phyloP scores from a whole-genome alignment of 2,113 vertebrate genomes.

The Prietella phreatophila region DNA sequence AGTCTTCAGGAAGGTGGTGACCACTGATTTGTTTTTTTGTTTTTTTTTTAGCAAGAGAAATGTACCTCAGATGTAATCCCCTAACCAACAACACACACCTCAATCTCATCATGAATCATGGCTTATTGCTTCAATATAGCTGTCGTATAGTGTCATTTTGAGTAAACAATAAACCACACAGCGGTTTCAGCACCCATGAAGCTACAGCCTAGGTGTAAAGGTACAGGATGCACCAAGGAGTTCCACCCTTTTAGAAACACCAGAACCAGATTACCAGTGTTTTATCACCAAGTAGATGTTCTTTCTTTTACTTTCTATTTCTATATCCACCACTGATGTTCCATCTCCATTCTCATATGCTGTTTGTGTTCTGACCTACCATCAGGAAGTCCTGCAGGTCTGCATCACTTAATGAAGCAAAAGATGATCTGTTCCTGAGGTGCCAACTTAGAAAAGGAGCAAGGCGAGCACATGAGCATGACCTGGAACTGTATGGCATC shows the following conservation, averaged over 20 bases:
- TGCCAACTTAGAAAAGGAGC: background rate
- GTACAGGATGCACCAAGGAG: too few relatives aligned
- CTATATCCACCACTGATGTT: background rate
- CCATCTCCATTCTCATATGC: background rate
- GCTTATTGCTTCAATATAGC: too few relatives aligned
- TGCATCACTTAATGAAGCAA: conserved; percentile 14
- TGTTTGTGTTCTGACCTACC: background rate
- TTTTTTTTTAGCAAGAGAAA: background rate
- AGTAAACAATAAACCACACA: too few relatives aligned
- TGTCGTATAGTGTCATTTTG: background rate
- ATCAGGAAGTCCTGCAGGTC: background rate
- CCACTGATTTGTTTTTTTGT: background rate
- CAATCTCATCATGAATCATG: too few relatives aligned
- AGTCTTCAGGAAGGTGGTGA: too few relatives aligned
- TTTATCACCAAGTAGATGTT: background rate
- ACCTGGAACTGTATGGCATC: background rate
- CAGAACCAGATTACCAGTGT: background rate
- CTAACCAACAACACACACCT: background rate
- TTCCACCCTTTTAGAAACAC: too few relatives aligned
- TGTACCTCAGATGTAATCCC: background rate
- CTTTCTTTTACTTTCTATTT: background rate
- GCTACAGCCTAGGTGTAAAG: background rate
- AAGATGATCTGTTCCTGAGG: background rate
- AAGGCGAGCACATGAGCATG: background rate
- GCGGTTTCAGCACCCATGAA: background rate